These are phyloP conservation scores for Napeogenes inachia DNA, from an alignment of 2,888 invertebrate genomes.

Conservation along the genomic window DNA sequence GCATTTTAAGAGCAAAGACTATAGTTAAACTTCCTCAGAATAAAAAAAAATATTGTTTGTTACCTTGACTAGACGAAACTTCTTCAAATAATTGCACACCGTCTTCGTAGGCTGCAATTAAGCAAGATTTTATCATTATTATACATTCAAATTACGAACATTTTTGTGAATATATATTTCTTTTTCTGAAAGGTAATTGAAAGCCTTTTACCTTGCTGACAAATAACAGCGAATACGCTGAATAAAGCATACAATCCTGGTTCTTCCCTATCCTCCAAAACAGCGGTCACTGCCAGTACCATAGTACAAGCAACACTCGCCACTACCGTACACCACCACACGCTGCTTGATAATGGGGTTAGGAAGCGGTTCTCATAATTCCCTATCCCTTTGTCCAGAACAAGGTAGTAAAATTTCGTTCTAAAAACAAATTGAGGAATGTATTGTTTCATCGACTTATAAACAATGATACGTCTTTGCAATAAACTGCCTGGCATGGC, in stretches of 20 bases:
- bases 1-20: too few species aligned
- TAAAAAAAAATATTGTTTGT: conserved; percentile 8
- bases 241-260: conserved; percentile 51
- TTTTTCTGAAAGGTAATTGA: neutral
- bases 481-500: too few species aligned
- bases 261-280: conserved; percentile 47
- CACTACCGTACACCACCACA: conserved; percentile 60
- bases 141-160: neutral
- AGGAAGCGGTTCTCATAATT: conserved; percentile 67
- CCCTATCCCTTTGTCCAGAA: conserved; percentile 59
- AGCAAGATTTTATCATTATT: conserved; percentile 8
- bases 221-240: conserved; percentile 61
- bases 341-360: conserved; percentile 60
- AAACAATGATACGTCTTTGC: too few species aligned
- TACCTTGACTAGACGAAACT: conserved; percentile 57
- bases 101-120: conserved; percentile 59
- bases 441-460: too few species aligned
- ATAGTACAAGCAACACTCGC: conserved; percentile 46
- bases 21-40: too few species aligned
- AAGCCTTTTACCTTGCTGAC: conserved; percentile 53
- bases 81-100: conserved; percentile 46
- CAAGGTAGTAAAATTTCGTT: conserved; percentile 66
- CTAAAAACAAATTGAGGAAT: conserved; percentile 34
- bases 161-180: neutral
- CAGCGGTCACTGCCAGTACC: conserved; percentile 54